These are phyloP conservation scores for Leuciscus waleckii DNA, from an alignment of 2,797 vertebrate species.

Conservation along the genomic window DNA sequence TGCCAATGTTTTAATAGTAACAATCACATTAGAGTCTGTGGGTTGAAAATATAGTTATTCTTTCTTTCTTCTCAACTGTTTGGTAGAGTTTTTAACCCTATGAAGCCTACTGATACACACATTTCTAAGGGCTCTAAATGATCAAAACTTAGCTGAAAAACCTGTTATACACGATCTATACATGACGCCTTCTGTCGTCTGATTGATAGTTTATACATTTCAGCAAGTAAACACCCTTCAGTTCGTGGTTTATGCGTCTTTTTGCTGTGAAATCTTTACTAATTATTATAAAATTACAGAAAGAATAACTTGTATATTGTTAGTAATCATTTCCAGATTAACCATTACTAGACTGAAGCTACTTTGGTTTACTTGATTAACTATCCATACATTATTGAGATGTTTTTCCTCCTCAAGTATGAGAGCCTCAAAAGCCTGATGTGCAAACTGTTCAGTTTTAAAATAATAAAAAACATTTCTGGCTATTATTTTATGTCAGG, in stretches of 20 bases:
- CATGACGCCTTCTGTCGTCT: background rate
- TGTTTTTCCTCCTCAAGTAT: background rate
- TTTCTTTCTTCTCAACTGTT: background rate
- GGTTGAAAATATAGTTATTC: background rate
- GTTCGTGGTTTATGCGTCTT: rapidly evolving
- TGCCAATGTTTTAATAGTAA: background rate
- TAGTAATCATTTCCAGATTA: background rate
- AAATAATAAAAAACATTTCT: too few species aligned
- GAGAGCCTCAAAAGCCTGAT: background rate
- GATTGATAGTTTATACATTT: background rate
- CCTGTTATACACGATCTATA: background rate
- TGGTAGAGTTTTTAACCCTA: background rate
- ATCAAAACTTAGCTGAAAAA: background rate
- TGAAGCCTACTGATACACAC: background rate
- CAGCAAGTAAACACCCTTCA: background rate
- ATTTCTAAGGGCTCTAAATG: background rate
- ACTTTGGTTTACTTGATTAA: background rate
- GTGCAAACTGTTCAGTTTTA: background rate
- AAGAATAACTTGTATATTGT: background rate
- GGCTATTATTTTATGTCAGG: background rate
- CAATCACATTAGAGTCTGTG: background rate
- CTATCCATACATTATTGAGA: background rate
- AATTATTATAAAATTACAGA: background rate
- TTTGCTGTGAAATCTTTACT: background rate
- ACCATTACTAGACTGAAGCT: background rate